Base-by-base conservation (phyloP, 2,113 vertebrate species). In the Takifugu flavidus region DNA sequence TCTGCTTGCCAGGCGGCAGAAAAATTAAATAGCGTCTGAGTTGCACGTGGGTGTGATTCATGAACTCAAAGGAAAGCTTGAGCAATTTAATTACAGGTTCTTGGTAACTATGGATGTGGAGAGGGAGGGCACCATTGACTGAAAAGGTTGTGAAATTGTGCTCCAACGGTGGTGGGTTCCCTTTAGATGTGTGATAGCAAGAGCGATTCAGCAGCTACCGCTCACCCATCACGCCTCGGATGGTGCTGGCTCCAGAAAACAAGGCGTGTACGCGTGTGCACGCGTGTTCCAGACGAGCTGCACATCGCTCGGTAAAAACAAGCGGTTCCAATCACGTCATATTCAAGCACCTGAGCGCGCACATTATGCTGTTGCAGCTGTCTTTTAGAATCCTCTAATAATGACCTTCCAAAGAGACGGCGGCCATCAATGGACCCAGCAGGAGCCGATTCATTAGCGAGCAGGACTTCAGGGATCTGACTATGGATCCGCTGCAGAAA, bases 371-470 rank as follows among this genome's bases (percentile, higher is more conserved):
- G 63, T 79, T 78, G 76, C 74, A 74, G 75, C 74, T 71, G 73
- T 82, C 78, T 68, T 70, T 14, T 79, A 78, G 79, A 82, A 86
- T 85, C 80, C 62, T 80, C 69, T 79, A 61, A 71, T 88, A 84
- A 85, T 80, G 83, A 82, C 78, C 70, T 75, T 71, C 59, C 77
- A 75, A 78, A 75, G 61, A 83, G 79, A 68, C 70, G 60, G 74
- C 51, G 69, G 76, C 74, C 78, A 76, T 86, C 82, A 82, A 84
- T 84, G 74, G 72, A 66, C 65, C 71, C 75, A 70, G 74, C 68
- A 84, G 64, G 78, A 80, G 62, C 55, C 67, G 74, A 76, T 86
- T 88, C 83, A 89, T 87, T 89, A 83, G 65, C 34, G 43, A 77
- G 74, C 67, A 66, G 63, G 80, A 83, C 85, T 78, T 78, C 50